phyloP scores from a whole-genome alignment of 2,113 vertebrate species.

The Procapra przewalskii region DNA sequence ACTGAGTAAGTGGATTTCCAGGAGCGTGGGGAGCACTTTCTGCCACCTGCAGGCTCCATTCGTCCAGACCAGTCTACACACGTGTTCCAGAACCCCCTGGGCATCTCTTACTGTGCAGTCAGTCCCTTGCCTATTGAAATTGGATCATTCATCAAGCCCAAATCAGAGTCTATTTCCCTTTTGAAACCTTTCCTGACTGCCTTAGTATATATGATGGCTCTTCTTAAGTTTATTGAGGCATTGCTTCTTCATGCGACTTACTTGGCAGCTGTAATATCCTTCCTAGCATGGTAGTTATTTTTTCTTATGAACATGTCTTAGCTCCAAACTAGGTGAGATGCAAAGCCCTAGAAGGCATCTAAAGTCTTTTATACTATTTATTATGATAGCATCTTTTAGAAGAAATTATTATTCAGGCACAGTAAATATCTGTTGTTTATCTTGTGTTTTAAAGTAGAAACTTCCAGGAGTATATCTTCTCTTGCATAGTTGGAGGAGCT shows the following conservation, averaged over 20 bases:
- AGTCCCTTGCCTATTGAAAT: background rate
- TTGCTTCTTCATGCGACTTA: background rate
- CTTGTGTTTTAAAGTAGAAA: slow-evolving; percentile 28
- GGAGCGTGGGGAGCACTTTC: background rate
- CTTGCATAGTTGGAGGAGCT: background rate
- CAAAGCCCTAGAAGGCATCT: background rate
- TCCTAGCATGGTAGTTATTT: background rate
- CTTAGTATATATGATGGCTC: background rate
- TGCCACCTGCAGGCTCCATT: background rate
- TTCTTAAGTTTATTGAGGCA: slow-evolving; percentile 28
- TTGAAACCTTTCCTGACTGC: background rate
- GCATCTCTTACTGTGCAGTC: background rate
- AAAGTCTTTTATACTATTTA: slow-evolving; percentile 7
- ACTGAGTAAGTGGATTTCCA: background rate
- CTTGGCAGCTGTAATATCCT: slow-evolving; percentile 5
- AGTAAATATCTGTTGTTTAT: background rate
- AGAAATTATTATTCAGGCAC: background rate
- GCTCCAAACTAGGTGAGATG: background rate
- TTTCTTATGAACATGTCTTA: background rate
- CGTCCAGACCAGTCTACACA: background rate
- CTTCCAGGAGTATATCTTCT: background rate
- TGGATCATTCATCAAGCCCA: background rate
- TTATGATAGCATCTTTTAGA: background rate
- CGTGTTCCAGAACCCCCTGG: background rate
- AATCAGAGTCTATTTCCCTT: background rate